Percentiles rank a stretch among this genome's conserved stretches.
These are phyloP conservation scores for Parthenolecanium corni DNA, from an alignment of 2,888 invertebrate genomes.

Conservation along the genomic window DNA sequence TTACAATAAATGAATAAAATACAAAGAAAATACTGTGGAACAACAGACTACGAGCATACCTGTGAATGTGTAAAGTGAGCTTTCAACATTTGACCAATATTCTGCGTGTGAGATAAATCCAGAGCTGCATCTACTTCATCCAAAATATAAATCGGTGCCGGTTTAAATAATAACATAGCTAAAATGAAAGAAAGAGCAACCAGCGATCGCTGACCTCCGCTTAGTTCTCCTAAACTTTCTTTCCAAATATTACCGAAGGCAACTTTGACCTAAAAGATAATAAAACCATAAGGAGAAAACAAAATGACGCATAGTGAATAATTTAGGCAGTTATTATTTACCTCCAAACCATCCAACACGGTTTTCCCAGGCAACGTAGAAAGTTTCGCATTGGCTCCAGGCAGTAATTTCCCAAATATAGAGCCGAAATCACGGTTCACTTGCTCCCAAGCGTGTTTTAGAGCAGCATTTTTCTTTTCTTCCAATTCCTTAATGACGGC, in stretches of 20 bases:
- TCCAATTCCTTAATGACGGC: conserved; percentile 78
- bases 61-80: conserved; percentile 79
- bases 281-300: not conserved
- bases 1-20: conserved; percentile 27
- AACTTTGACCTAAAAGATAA: conserved; percentile 52
- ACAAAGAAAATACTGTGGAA: conserved; percentile 9
- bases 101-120: conserved; percentile 96
- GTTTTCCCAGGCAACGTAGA: conserved; percentile 58
- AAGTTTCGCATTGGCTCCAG: conserved; percentile 81
- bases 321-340: conserved; percentile 36
- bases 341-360: conserved; percentile 79
- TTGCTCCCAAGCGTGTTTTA: conserved; percentile 68
- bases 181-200: conserved; percentile 92
- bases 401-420: conserved; percentile 82
- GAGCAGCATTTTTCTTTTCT: conserved; percentile 72
- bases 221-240: conserved; percentile 86
- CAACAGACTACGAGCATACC: conserved; percentile 40
- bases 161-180: conserved; percentile 91
- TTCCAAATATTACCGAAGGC: conserved; percentile 92
- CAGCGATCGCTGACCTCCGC: conserved; percentile 91
- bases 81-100: conserved; percentile 91
- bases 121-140: conserved; percentile 98
- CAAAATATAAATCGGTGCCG: conserved; percentile 94
- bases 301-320: not conserved
- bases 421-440: conserved; percentile 89